Conservation (phyloP, 2,113 vertebrate species). For the Tiliqua scincoides region DNA sequence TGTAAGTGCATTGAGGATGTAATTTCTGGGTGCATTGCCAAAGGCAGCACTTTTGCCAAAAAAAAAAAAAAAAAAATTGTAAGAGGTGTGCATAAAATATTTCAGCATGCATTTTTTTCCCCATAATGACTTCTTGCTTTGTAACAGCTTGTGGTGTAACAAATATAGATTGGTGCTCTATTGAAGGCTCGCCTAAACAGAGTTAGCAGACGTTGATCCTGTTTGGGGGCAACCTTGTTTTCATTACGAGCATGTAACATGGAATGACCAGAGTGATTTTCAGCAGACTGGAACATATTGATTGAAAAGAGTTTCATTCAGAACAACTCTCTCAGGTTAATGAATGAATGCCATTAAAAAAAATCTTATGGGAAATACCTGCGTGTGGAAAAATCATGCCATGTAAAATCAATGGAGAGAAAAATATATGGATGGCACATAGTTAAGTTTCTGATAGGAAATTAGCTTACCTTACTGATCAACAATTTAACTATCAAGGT, state of each 20-base stretch:
- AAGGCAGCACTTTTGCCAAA: conserved; percentile 8
- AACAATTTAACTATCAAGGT: conserved; percentile 9
- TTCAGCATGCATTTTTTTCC: conserved; percentile 16
- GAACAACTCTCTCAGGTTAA: conserved; percentile 56
- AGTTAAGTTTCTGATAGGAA: conserved; percentile 48
- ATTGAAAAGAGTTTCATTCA: conserved; percentile 52
- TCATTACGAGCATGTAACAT: conserved; percentile 38
- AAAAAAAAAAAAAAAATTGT: conserved; percentile 17
- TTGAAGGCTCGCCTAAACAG: conserved; percentile 6
- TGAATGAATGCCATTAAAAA: conserved; percentile 60
- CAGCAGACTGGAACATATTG: conserved; percentile 47
- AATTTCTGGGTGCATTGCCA: conserved; percentile 11
- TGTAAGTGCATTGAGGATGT: neutral
- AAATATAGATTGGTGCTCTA: conserved; percentile 9
- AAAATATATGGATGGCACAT: conserved; percentile 41
- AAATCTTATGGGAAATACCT: conserved; percentile 52
- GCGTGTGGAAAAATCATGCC: conserved; percentile 4
- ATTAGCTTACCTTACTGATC: conserved; percentile 30
- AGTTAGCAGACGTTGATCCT: neutral
- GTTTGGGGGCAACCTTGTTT: conserved; percentile 36
- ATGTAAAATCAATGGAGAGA: conserved; percentile 43
- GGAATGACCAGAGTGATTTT: conserved; percentile 39
- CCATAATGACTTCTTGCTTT: neutral
- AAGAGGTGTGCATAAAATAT: conserved; percentile 34
- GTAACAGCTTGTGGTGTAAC: conserved; percentile 16